Base-by-base conservation (phyloP, 2,797 vertebrate species). In the Halcyon smyrnensis region DNA sequence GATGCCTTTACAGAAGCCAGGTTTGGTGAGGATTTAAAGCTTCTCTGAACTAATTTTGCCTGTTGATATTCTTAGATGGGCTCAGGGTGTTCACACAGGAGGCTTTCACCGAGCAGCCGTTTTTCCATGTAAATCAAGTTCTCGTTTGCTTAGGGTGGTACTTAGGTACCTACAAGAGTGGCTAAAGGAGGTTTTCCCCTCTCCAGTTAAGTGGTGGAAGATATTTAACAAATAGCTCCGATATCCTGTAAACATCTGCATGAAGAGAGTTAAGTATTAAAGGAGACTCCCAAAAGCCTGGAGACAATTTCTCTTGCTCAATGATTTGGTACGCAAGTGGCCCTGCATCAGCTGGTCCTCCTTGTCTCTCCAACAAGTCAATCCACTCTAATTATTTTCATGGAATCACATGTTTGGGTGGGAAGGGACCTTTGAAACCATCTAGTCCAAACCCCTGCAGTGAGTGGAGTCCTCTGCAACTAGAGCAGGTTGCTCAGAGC, bases 1-100 rank as follows among this genome's bases (percentile, higher is more conserved):
- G 2, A 41, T 15, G 25, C 1, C 1, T 27, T 57, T 23, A 3
- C 45, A 30, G 53, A 32, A 53, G 8, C 9, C 34, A 2, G 4
- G 5, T 82, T 19, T 45, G 87, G 32, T 43, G 48, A 73, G 70
- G 54, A 32, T 70, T 64, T 62, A 9, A 6, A 81, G 69, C 48
- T 65, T 88, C 57, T 53, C 71, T 2, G 0, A 43, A 53, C 57
- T 64, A 8, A 6, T 68, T 65, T 24, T 80, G 30, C 6, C 16
- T 50, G 41, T 30, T n/a, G 3, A 1, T 25, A 6, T 43, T 81
- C 53, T 79, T 54, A 65, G 25, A 62, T 68, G 60, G 39, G 79
- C 11, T 51, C 41, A 4, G 60, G 57, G 32, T 19, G 60, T 50
- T 92, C n/a, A 5, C 0, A 0, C 15, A 48, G 57, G 63, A 69